phyloP scores from a whole-genome alignment of 2,888 invertebrate genomes.

The Cantharis lateralis region DNA sequence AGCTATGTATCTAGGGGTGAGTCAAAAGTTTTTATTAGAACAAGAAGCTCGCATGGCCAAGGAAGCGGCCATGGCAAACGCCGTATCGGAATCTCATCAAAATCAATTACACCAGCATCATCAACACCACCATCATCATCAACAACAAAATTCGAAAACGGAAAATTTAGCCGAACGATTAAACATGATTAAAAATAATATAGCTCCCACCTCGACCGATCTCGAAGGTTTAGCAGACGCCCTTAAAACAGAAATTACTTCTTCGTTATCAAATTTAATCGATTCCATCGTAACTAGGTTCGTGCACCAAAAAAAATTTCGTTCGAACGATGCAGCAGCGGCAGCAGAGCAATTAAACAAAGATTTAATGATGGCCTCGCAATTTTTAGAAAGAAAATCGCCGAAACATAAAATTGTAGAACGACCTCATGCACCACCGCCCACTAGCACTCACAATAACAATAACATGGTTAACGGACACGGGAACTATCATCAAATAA shows the following conservation, averaged over 20 bases:
- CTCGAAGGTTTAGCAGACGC: conserved; percentile 89
- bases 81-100: conserved; percentile 49
- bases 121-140: conserved; percentile 32
- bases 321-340: conserved; percentile 78
- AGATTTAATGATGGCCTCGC: conserved; percentile 80
- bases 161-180: conserved; percentile 79
- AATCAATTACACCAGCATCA: conserved; percentile 39
- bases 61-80: conserved; percentile 63
- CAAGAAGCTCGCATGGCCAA: conserved; percentile 77
- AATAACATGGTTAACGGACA: conserved; percentile 58
- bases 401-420: conserved; percentile 78
- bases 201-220: conserved; percentile 76
- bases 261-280: conserved; percentile 81
- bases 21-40: conserved; percentile 79
- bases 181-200: conserved; percentile 74
- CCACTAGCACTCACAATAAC: conserved; percentile 50
- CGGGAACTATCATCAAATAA: conserved; percentile 60
- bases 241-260: conserved; percentile 87
- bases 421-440: conserved; percentile 56
- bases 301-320: conserved; percentile 79
- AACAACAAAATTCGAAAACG: conserved; percentile 56
- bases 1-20: conserved; percentile 76
- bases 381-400: conserved; percentile 82
- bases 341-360: conserved; percentile 86
- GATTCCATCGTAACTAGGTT: conserved; percentile 87